These are phyloP conservation scores for Epicauta chinensis DNA, from an alignment of 1,140 invertebrate species.

Conservation along the genomic window DNA sequence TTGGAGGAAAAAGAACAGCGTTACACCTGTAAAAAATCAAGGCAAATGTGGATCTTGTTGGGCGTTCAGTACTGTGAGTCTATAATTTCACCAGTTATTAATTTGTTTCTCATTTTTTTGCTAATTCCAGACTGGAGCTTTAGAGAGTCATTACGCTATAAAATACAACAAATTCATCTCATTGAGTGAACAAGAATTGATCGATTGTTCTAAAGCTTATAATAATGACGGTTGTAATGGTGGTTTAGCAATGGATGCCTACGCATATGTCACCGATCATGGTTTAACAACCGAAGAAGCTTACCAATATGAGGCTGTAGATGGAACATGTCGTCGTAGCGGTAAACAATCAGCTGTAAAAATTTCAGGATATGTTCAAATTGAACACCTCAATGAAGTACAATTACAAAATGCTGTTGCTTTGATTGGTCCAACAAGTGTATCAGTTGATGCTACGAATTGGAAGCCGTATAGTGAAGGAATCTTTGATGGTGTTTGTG, in stretches of 20 bases:
- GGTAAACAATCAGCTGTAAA: constrained; percentile 42
- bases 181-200: constrained; percentile 91
- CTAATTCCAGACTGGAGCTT: constrained; percentile 60
- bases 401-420: constrained; percentile 70
- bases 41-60: constrained; percentile 87
- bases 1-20: constrained; percentile 34
- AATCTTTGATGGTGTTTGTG: constrained; percentile 37
- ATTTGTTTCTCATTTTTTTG: constrained; percentile 44
- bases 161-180: constrained; percentile 68
- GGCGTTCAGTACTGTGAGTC: constrained; percentile 74
- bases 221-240: constrained; percentile 92
- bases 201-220: constrained; percentile 90
- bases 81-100: background rate
- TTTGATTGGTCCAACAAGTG: constrained; percentile 77
- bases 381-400: constrained; percentile 55
- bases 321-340: constrained; percentile 17
- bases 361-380: constrained; percentile 13
- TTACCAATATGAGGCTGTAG: constrained; percentile 48
- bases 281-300: constrained; percentile 88
- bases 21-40: constrained; percentile 88
- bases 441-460: constrained; percentile 81
- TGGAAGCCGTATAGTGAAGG: constrained; percentile 44
- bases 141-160: constrained; percentile 75
- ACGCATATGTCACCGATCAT: constrained; percentile 85
- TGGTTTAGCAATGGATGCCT: constrained; percentile 87